Conservation (phyloP, 2,888 invertebrate genomes). For the Autographa gamma region DNA sequence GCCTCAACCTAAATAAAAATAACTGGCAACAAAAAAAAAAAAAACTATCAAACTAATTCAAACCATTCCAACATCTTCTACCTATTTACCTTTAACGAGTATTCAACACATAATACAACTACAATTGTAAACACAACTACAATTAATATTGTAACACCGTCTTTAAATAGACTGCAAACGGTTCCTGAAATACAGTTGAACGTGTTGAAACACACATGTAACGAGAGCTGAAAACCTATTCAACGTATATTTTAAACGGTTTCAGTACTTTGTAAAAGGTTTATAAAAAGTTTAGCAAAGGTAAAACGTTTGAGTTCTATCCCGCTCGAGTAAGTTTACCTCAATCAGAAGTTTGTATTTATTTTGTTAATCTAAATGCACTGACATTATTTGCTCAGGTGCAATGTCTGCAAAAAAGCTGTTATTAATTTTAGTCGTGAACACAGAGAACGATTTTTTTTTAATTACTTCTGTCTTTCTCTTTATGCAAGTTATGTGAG, state of each 20-base stretch:
- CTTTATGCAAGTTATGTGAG: too few relatives aligned
- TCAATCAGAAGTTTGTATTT: not conserved
- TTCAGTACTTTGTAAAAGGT: slow-evolving; percentile 9
- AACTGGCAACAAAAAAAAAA: too few relatives aligned
- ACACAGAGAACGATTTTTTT: too few relatives aligned
- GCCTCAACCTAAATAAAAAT: too few relatives aligned
- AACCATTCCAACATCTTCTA: not conserved
- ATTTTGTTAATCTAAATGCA: too few relatives aligned
- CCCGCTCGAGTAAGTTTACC: not conserved
- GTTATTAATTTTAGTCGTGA: too few relatives aligned
- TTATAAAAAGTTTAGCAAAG: not conserved
- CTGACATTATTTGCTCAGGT: too few relatives aligned
- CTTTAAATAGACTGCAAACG: not conserved
- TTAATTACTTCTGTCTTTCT: too few relatives aligned
- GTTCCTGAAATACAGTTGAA: slow-evolving; percentile 19
- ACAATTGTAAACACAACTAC: not conserved
- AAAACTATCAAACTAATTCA: not conserved
- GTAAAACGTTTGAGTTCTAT: not conserved
- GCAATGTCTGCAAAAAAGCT: too few relatives aligned
- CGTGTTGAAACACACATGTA: slow-evolving; percentile 28
- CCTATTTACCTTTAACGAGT: not conserved
- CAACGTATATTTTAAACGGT: slow-evolving; percentile 20
- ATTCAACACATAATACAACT: not conserved
- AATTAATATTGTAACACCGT: slow-evolving; percentile 3
- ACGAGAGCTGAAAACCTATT: slow-evolving; percentile 25